Percentiles rank a stretch among this genome's conserved stretches.
Evolutionary conservation across 2,797 vertebrate genomes (phyloP).

Genomic region (Sphaeramia orbicularis): DNA sequence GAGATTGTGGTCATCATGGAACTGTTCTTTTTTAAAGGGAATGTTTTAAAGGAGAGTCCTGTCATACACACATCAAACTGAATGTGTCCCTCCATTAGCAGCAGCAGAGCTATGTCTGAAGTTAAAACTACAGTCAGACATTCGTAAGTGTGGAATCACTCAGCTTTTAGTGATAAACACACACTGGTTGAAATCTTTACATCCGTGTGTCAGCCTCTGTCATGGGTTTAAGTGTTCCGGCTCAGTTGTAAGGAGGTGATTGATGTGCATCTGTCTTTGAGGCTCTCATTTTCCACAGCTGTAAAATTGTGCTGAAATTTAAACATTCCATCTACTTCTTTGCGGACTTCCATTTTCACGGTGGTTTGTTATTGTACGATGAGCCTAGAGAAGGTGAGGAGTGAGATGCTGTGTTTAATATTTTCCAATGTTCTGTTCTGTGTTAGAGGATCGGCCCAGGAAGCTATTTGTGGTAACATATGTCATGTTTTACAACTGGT

Average conservation of each 20-base stretch:
- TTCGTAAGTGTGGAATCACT: constrained; percentile 48
- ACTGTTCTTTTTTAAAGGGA: background rate
- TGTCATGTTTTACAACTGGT: constrained; percentile 43
- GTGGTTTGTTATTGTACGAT: constrained; percentile 66
- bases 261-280: constrained; percentile 29
- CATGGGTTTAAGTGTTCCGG: constrained; percentile 52
- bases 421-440: constrained; percentile 59
- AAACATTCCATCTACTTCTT: constrained; percentile 58
- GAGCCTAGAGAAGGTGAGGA: constrained; percentile 36
- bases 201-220: constrained; percentile 22
- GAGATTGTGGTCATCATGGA: background rate
- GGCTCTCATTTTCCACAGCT: constrained; percentile 54
- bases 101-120: background rate
- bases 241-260: constrained; percentile 40
- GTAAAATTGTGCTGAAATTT: constrained; percentile 52
- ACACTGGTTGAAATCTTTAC: constrained; percentile 34
- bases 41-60: background rate
- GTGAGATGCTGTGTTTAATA: constrained; percentile 61
- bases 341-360: constrained; percentile 35
- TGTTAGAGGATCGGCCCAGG: constrained; percentile 59
- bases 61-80: background rate
- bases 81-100: background rate
- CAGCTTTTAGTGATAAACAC: constrained; percentile 51
- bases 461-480: constrained; percentile 52
- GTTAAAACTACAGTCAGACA: constrained; percentile 13